These are phyloP conservation scores for Mastacembelus armatus DNA, from an alignment of 2,797 vertebrate genomes.

Conservation along the genomic window DNA sequence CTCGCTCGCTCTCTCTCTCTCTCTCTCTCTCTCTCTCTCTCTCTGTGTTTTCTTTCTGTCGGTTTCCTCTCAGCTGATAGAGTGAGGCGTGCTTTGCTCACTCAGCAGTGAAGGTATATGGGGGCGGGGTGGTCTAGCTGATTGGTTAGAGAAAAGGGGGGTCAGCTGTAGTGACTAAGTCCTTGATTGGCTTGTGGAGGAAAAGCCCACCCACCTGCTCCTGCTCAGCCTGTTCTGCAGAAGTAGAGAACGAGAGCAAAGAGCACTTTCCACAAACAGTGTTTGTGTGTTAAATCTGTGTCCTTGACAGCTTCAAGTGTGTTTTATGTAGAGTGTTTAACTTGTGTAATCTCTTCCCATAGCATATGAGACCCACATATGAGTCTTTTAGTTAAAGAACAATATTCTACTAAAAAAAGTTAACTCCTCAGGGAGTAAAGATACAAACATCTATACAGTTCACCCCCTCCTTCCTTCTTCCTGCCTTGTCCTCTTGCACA, in stretches of 20 bases:
- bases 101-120: slow-evolving; percentile 84
- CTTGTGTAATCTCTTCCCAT: not conserved
- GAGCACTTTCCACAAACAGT: slow-evolving; percentile 32
- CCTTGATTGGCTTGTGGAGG: slow-evolving; percentile 69
- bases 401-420: slow-evolving; percentile 22
- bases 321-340: slow-evolving; percentile 28
- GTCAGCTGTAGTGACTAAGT: slow-evolving; percentile 55
- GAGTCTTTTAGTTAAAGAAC: slow-evolving; percentile 12
- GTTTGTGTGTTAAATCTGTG: slow-evolving; percentile 8
- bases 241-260: slow-evolving; percentile 37
- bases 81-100: slow-evolving; percentile 81
- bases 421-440: slow-evolving; percentile 34
- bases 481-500: not conserved
- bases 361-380: not conserved
- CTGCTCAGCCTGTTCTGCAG: slow-evolving; percentile 72
- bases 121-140: slow-evolving; percentile 38
- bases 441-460: slow-evolving; percentile 33
- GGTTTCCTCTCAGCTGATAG: slow-evolving; percentile 86
- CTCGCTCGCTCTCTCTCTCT: slow-evolving; percentile 30
- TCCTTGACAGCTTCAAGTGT: slow-evolving; percentile 29
- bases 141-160: slow-evolving; percentile 76
- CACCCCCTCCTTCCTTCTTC: slow-evolving; percentile 10
- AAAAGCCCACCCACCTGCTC: slow-evolving; percentile 71
- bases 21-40: slow-evolving; percentile 32
- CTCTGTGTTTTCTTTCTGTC: slow-evolving; percentile 67